Percentiles rank a stretch among this genome's conserved stretches.
Conservation (phyloP, 1,140 invertebrate genomes). For the Mercenaria mercenaria region DNA sequence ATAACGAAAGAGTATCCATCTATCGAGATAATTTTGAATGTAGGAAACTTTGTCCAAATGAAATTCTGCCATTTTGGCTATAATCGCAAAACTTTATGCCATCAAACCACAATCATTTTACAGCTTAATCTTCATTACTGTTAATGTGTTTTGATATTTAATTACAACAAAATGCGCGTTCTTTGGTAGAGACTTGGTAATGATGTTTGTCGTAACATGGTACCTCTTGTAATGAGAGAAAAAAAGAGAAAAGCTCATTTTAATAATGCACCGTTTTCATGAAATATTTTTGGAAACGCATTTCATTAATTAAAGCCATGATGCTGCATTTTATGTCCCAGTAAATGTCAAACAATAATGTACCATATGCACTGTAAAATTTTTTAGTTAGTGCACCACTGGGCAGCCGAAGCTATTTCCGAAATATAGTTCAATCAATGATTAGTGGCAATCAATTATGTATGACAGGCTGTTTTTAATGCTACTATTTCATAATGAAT, state of each 20-base stretch:
- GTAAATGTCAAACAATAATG: slow-evolving; percentile 2
- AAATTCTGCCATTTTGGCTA: too few species aligned
- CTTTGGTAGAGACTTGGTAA: not conserved
- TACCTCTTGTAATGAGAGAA: not conserved
- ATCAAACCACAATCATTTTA: too few species aligned
- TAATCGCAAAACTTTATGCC: too few species aligned
- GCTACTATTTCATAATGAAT: slow-evolving; percentile 29
- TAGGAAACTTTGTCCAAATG: too few species aligned
- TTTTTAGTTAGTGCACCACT: not conserved
- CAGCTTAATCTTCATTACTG: too few species aligned
- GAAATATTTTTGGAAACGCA: slow-evolving; percentile 12
- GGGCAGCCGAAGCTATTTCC: slow-evolving; percentile 25
- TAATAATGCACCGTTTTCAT: slow-evolving; percentile 1
- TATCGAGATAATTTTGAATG: too few species aligned
- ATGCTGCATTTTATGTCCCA: not conserved
- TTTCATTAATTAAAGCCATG: slow-evolving; percentile 6
- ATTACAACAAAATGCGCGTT: not conserved
- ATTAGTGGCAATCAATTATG: slow-evolving; percentile 33
- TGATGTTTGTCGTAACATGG: not conserved
- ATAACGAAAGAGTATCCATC: too few species aligned
- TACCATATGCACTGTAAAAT: not conserved
- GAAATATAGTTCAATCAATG: slow-evolving; percentile 26
- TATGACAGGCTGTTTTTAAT: slow-evolving; percentile 18
- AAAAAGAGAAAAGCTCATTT: not conserved
- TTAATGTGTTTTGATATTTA: not conserved